These are phyloP conservation scores for Galagoides demidoff DNA, from an alignment of 2,797 vertebrate genomes.

Conservation along the genomic window DNA sequence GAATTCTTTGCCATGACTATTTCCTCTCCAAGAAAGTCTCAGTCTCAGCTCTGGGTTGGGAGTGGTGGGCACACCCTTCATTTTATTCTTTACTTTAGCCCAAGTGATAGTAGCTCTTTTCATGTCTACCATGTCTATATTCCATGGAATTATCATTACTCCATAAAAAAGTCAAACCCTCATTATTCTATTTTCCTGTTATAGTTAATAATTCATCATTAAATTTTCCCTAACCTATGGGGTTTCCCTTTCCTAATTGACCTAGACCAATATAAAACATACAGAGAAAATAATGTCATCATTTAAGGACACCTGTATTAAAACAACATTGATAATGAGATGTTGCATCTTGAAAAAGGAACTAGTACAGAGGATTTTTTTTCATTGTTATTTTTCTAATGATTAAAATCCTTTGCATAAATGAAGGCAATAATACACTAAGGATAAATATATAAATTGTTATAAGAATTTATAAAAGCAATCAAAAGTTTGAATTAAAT, in stretches of 20 bases:
- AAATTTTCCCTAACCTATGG: neutral
- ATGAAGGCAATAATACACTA: neutral
- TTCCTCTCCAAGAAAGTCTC: neutral
- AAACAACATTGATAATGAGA: neutral
- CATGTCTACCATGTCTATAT: neutral
- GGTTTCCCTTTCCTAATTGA: neutral
- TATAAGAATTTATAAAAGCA: neutral
- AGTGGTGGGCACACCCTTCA: accelerated
- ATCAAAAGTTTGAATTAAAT: neutral
- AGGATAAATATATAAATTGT: neutral
- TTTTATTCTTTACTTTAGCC: neutral
- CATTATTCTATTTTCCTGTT: neutral
- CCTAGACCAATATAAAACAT: neutral
- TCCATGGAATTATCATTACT: neutral
- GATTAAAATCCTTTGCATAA: neutral
- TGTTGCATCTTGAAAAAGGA: neutral
- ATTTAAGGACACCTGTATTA: neutral
- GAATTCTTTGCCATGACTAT: neutral
- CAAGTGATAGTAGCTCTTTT: neutral
- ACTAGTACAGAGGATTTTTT: neutral
- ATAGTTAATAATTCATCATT: neutral
- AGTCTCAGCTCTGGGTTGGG: neutral
- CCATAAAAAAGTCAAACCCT: neutral
- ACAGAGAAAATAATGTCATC: neutral
- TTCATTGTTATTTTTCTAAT: neutral